Conservation (phyloP, 92 coral and sea anemone genomes). For the Palythoa heliodiscus region DNA sequence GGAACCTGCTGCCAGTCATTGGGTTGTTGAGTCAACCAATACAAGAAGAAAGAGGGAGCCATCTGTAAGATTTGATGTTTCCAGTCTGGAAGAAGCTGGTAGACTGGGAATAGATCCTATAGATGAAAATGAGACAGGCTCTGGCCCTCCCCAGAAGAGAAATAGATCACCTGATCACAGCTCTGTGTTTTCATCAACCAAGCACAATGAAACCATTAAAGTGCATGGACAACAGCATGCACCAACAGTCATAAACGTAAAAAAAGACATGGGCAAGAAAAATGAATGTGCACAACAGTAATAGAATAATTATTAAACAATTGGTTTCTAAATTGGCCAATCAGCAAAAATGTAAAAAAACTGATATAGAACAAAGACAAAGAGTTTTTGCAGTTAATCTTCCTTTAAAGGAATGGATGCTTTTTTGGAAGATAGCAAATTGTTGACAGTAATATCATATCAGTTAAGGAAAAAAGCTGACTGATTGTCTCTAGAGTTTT, state of each 20-base stretch:
- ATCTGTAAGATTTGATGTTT: constrained; percentile 27
- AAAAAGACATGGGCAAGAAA: constrained; percentile 65
- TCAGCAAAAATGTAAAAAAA: too few species aligned
- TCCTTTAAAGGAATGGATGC: too few species aligned
- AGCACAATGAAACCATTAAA: constrained; percentile 37
- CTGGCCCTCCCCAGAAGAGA: constrained; percentile 25
- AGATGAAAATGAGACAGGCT: constrained; percentile 6
- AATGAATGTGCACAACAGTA: constrained; percentile 94
- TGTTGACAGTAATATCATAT: too few species aligned
- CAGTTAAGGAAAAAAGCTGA: too few species aligned
- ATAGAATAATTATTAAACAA: not conserved
- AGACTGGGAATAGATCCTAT: not conserved
- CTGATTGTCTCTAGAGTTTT: too few species aligned
- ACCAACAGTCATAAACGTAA: constrained; percentile 80
- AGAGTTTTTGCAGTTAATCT: too few species aligned
- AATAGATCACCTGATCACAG: constrained; percentile 7
- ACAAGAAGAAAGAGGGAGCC: constrained; percentile 4
- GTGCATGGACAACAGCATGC: constrained; percentile 70
- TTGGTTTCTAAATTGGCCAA: not conserved
- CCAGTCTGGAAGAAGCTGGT: not conserved
- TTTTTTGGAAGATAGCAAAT: too few species aligned
- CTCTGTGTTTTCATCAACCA: constrained; percentile 21
- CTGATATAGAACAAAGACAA: too few species aligned
- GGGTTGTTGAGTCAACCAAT: not conserved
- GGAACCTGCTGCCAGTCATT: not conserved